Base-by-base conservation (phyloP, 2,113 vertebrate genomes). In the Kryptolebias marmoratus region DNA sequence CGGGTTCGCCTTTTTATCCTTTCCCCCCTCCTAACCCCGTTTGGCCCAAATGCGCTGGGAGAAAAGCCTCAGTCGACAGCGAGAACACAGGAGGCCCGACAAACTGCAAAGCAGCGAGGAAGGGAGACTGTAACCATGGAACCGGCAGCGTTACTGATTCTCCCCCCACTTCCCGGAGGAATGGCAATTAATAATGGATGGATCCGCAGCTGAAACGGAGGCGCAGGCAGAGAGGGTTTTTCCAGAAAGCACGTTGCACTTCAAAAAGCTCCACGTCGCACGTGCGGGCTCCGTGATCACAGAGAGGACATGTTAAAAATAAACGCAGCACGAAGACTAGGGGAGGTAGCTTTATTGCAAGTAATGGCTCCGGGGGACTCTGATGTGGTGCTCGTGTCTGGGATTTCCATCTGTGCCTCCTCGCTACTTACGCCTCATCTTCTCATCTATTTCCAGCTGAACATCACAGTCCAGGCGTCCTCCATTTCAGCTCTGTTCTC, bases 101-200 rank as follows among this genome's bases (percentile, higher is more conserved):
- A 30, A 75, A 73, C 73, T 60, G 67, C 64, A 63, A 78, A 13
- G 48, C 49, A 68, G 66, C 39, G 28, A 39, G 57, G 28, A 79
- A 47, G 39, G 39, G 82, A 80, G 75, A 84, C 71, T 68, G 80
- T 83, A 82, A 85, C 75, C 79, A 83, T 71, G 54, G 74, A 79
- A 58, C 73, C 16, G 75, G 80, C 75, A 84, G 60, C 53, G 50
- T 15, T 2, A 59, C 55, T 64, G 53, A 79, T 68, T 74, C 75
- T 48, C 75, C 67, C 22, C 70, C 64, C 79, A 70, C 73, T 65
- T 82, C 78, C 79, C 77, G 14, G 39, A 72, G 77, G 82, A 80
- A 75, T 39, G 52, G 30, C 58, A 57, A 80, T 93, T 89, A 91
- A 89, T 90, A 92, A 92, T 91, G 72, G 64, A 93, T 90, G 90